A percentile compares a stretch with the other conserved stretches of the same genome.
Evolutionary conservation across 2,797 vertebrate species (phyloP).

Genomic region (Gallirallus australis): DNA sequence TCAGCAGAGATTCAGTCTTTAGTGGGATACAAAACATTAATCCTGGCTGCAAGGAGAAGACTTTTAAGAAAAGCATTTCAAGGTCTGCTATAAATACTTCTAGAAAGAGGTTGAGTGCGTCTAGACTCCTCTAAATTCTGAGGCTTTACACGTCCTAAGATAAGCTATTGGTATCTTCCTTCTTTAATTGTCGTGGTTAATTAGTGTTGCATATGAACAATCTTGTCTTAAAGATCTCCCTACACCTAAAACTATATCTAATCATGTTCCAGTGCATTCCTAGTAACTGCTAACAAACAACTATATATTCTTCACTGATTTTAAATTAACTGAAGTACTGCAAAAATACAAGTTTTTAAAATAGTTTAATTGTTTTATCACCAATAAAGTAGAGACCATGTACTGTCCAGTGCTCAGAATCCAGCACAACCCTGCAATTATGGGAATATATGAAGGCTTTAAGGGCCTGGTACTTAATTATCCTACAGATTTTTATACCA

Average conservation of each 20-base stretch:
- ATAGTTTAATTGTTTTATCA: constrained; percentile 41
- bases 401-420: constrained; percentile 25
- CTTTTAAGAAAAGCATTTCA: constrained; percentile 41
- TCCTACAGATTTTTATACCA: constrained; percentile 47
- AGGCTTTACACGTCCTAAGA: neutral
- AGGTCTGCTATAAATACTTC: constrained; percentile 41
- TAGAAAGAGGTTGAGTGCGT: neutral
- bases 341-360: constrained; percentile 19
- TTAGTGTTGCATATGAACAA: constrained; percentile 8
- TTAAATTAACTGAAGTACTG: constrained; percentile 15
- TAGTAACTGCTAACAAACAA: constrained; percentile 54
- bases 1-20: constrained; percentile 15
- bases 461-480: constrained; percentile 33
- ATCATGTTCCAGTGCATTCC: neutral
- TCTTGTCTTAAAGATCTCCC: constrained; percentile 35
- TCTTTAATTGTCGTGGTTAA: constrained; percentile 37
- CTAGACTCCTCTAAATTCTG: neutral
- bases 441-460: constrained; percentile 30
- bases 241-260: neutral
- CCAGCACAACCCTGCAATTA: constrained; percentile 24
- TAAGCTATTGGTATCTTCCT: neutral
- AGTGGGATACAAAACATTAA: constrained; percentile 23
- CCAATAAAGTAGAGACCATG: neutral
- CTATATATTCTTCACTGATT: neutral
- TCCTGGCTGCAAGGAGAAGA: constrained; percentile 26